phyloP scores from a whole-genome alignment of 2,797 vertebrate genomes.

The Enteromius unitaeniatus region DNA sequence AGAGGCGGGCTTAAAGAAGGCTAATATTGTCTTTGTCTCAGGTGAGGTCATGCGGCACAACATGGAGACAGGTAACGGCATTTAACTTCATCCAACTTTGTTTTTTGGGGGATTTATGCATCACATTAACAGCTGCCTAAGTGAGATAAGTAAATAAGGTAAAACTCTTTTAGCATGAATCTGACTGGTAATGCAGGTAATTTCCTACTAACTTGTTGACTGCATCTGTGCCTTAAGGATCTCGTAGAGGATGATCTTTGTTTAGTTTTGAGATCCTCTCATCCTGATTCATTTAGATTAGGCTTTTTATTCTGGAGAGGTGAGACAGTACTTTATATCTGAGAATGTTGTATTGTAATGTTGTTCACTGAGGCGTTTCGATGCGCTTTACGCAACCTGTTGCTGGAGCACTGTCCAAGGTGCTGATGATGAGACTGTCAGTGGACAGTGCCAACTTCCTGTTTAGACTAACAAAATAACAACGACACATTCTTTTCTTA shows the following conservation, averaged over 20 bases:
- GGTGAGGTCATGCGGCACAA: constrained; percentile 65
- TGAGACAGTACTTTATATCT: background rate
- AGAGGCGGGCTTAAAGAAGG: constrained; percentile 57
- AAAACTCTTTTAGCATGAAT: background rate
- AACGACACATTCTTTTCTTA: background rate
- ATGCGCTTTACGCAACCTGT: constrained; percentile 24
- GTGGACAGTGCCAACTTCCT: constrained; percentile 17
- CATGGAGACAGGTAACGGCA: constrained; percentile 72
- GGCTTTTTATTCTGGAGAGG: background rate
- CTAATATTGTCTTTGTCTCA: constrained; percentile 57
- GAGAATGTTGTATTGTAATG: background rate
- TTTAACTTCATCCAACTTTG: constrained; percentile 39
- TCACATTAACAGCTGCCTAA: background rate
- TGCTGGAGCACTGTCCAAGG: constrained; percentile 72
- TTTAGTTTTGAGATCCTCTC: background rate
- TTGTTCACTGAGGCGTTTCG: background rate
- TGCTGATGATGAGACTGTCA: constrained; percentile 64
- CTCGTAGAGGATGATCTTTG: constrained; percentile 1
- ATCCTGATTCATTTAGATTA: background rate
- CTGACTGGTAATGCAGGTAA: background rate
- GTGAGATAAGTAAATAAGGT: background rate
- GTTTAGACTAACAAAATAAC: background rate
- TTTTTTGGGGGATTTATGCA: constrained; percentile 8
- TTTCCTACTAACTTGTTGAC: background rate
- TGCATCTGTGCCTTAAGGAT: background rate